phyloP scores from a whole-genome alignment of 2,888 invertebrate genomes.

The Pogonocherus hispidulus region DNA sequence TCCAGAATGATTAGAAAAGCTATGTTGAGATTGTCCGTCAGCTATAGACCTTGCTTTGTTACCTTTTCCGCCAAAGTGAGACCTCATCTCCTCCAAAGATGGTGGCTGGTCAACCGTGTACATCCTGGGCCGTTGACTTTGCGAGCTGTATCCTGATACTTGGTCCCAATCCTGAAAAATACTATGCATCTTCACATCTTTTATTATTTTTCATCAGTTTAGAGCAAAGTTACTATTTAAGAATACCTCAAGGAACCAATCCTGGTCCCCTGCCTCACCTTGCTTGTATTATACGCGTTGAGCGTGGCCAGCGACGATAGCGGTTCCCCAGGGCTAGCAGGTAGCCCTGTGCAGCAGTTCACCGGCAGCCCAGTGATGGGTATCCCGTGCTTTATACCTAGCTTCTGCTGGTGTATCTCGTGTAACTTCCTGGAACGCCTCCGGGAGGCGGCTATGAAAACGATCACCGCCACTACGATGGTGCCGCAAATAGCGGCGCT shows the following conservation, averaged over 20 bases:
- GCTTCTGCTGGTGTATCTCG: conserved; percentile 76
- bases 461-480: conserved; percentile 89
- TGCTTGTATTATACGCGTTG: conserved; percentile 87
- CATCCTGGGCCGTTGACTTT: conserved; percentile 90
- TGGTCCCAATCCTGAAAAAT: conserved; percentile 82
- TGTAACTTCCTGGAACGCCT: conserved; percentile 85
- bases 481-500: conserved; percentile 94
- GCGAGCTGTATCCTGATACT: conserved; percentile 91
- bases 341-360: conserved; percentile 82
- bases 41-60: conserved; percentile 79
- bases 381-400: conserved; percentile 73
- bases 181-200: too few relatives aligned
- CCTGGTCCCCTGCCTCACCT: conserved; percentile 69
- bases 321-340: conserved; percentile 84
- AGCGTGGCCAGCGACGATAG: conserved; percentile 87
- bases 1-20: conserved; percentile 86
- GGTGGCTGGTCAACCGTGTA: conserved; percentile 79
- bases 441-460: conserved; percentile 89
- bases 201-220: too few relatives aligned
- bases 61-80: conserved; percentile 80
- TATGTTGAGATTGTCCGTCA: conserved; percentile 91
- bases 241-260: too few relatives aligned
- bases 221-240: too few relatives aligned
- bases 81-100: conserved; percentile 81
- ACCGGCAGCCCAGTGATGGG: conserved; percentile 83